Evolutionary conservation across 2,797 vertebrate genomes (phyloP).

Genomic region (Protonibea diacanthus): DNA sequence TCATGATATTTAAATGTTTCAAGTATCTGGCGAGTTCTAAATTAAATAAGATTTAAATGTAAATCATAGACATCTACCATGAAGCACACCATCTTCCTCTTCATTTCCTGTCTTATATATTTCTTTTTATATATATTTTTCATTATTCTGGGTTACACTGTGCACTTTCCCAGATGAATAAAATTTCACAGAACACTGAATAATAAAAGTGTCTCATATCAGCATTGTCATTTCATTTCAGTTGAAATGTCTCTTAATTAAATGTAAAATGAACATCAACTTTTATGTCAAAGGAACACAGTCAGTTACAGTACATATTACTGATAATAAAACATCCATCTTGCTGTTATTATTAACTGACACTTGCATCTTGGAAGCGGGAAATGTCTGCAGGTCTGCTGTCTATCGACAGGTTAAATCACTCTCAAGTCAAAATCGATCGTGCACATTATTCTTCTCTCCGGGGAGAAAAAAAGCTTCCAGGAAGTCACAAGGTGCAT

Average conservation of each 20-base stretch:
- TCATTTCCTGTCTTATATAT: not conserved
- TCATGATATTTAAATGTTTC: no score
- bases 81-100: not conserved
- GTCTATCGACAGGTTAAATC: conserved; percentile 28
- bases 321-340: not conserved
- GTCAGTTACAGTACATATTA: not conserved
- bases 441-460: conserved; percentile 8
- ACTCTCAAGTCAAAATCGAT: conserved; percentile 33
- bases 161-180: not conserved
- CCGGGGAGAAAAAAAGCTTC: conserved; percentile 26
- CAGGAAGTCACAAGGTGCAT: conserved; percentile 50
- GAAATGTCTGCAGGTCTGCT: conserved; percentile 18
- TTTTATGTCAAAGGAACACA: not conserved
- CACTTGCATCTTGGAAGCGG: conserved; percentile 24
- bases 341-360: conserved; percentile 18
- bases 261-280: not conserved
- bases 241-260: not conserved
- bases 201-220: not conserved
- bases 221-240: not conserved
- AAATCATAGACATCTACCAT: not conserved
- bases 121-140: not conserved
- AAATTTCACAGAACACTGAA: not conserved
- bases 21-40: not conserved
- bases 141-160: not conserved
- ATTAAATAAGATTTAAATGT: not conserved